Base-by-base conservation (phyloP, 1,140 invertebrate species). In the Drosophila oshimai region DNA sequence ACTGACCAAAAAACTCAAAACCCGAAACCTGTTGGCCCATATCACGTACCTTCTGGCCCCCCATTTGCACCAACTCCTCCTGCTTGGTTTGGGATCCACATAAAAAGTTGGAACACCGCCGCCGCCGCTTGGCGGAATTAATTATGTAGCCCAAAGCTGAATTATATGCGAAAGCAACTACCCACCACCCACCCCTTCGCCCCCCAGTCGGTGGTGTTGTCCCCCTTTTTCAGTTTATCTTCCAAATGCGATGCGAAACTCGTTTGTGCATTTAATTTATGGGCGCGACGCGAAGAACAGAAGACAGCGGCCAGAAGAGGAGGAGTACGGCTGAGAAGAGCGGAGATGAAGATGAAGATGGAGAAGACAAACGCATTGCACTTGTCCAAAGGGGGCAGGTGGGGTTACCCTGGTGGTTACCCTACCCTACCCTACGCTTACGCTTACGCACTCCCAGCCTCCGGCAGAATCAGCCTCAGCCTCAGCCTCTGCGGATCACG, bases 201-300 rank as follows among this genome's bases (percentile, higher is more conserved):
- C 28, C 17, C 13, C 28, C 10, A 6, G 33, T 29, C 9, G 34
- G n/a, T 49, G 60, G 47, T 64, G 61, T 49, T 65, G 61, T 65
- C 61, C 60, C 75, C 61, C 72, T 64, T 86, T 86, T 79, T 72
- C 42, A 86, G 71, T 86, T 84, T 74, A 86, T 86, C 71, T 75
- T 46, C 61, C 46, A 34, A 58, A 55, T 75, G 60, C 80, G 71
- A 79, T 84, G 71, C 81, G 75, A 84, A 84, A 84, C 80, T 84
- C 60, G 80, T 84, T 84, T 84, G 75, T 86, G 81, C 81, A 87
- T 87, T 87, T 87, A 87, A 86, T 86, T 86, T 86, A 86, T 86
- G 80, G 81, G 76, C 76, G 81, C 81, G 73, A 80, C 80, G 69
- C 67, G 55, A 60, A 75, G 49, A 84, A 84, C 60, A 79, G 65